Base-by-base conservation (phyloP, 2,113 vertebrate species). In the Nothocercus julius region DNA sequence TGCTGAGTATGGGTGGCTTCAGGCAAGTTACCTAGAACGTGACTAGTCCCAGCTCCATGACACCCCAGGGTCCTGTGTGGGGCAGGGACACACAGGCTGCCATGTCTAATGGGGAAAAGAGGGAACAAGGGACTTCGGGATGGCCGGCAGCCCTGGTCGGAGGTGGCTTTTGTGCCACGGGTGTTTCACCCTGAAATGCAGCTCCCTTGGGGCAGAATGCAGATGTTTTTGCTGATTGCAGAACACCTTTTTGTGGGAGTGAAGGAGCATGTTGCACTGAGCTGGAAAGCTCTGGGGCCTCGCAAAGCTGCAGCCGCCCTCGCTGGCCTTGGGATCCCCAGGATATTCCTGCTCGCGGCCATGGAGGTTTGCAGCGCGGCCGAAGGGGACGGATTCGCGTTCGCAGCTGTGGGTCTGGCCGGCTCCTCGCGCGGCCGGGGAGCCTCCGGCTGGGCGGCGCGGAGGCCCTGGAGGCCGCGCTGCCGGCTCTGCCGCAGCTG, bases 401-500 rank as follows among this genome's bases (percentile, higher is more conserved):
- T 85, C 53, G 59, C 63, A 87, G 63, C 44, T 14, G 18, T 8
- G 63, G 67, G n/a, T 56, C 42, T 1, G 13, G 82, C 14, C 32
- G 6, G 67, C n/a, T 47, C 32, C n/a, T 32, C 15, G 7, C 0
- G 8, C 34, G n/a, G 77, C 58, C 3, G 11, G 28, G 68, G 68
- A 82, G 32, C 59, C 36, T 51, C 40, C 66, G 20, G 44, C 77
- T 22, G 49, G 13, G 40, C 10, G 40, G 10, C 27, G 7, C 0
- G 5, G 14, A 10, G 66, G 92, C 92, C 90, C 95, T 16, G 21
- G n/a, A 86, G 76, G 58, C 44, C 0, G 11, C 12, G 89, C 77
- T 93, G 95, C 89, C 93, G 82, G 89, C 95, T 94, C 76, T 12
- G 76, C 8, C 7, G 90, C 96, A 97, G 97, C 97, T 97, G 96